phyloP scores from a whole-genome alignment of 1,140 invertebrate genomes.

The Saccostrea cuccullata region DNA sequence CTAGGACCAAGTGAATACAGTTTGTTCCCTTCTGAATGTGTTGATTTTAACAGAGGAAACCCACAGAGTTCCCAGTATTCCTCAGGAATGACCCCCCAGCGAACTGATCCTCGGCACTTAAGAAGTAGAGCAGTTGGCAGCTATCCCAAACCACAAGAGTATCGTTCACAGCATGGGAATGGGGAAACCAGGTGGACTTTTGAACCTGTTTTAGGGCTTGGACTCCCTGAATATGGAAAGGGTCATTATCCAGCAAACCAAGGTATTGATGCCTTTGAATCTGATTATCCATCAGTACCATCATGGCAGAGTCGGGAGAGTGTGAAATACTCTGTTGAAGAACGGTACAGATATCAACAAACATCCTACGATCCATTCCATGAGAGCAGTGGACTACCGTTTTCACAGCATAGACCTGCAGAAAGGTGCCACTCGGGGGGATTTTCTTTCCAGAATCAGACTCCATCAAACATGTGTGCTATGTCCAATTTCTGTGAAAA shows the following conservation, averaged over 20 bases:
- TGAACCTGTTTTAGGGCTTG: conserved; percentile 13
- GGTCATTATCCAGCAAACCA: neutral
- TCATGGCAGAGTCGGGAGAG: neutral
- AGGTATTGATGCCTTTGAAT: conserved; percentile 41
- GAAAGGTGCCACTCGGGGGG: conserved; percentile 3
- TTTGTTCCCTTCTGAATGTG: neutral
- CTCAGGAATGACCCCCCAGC: neutral
- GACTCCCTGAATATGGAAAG: neutral
- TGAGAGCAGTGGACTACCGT: neutral
- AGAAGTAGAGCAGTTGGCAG: neutral
- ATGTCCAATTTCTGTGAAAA: conserved; percentile 4
- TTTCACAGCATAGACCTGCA: neutral
- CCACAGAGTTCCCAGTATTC: neutral
- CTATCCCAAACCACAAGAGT: conserved; percentile 5
- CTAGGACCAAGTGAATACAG: conserved; percentile 35
- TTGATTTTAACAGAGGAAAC: neutral
- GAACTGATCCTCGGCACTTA: neutral
- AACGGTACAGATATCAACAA: neutral
- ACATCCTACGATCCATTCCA: neutral
- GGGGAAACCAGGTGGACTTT: conserved; percentile 41
- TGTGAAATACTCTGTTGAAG: neutral
- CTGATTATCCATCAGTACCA: conserved; percentile 24
- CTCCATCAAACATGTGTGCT: neutral
- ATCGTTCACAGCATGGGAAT: conserved; percentile 3
- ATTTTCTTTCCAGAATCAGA: neutral